Evolutionary conservation across 2,797 vertebrate genomes (phyloP).

Genomic region (Catharus ustulatus): DNA sequence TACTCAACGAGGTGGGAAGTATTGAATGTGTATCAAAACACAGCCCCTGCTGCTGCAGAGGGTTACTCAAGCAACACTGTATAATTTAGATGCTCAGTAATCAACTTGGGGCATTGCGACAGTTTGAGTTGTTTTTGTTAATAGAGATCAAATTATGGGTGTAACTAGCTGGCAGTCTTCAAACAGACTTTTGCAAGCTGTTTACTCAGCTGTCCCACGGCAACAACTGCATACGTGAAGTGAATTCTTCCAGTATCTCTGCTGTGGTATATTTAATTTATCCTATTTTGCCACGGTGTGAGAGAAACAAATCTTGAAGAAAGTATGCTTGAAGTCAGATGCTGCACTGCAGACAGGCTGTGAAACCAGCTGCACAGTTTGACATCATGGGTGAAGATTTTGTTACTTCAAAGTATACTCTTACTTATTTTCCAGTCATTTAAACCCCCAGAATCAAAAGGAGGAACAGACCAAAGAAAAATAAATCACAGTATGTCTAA

Average conservation of each 20-base stretch:
- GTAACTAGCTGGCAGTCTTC: constrained; percentile 83
- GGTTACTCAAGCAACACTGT: constrained; percentile 74
- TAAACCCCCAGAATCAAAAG: not conserved
- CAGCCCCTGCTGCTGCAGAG: constrained; percentile 67
- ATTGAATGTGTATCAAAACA: constrained; percentile 68
- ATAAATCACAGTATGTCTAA: not conserved
- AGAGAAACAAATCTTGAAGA: not conserved
- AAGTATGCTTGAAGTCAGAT: not conserved
- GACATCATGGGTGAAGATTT: not conserved
- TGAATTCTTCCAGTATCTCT: constrained; percentile 78
- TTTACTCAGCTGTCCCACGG: constrained; percentile 84
- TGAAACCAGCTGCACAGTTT: not conserved
- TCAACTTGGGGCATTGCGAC: constrained; percentile 70
- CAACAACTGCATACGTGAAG: constrained; percentile 80
- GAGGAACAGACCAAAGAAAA: not conserved
- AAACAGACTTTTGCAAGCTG: constrained; percentile 80
- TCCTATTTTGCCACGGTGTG: constrained; percentile 71
- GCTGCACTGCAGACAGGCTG: not conserved
- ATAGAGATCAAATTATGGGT: constrained; percentile 86
- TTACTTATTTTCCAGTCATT: not conserved
- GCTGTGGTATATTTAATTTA: constrained; percentile 73
- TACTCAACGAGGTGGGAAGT: constrained; percentile 73
- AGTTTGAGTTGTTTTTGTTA: constrained; percentile 83
- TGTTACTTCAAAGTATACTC: not conserved
- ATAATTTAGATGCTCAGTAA: constrained; percentile 72